phyloP scores from a whole-genome alignment of 2,797 vertebrate species.

The Sylvilagus floridanus region DNA sequence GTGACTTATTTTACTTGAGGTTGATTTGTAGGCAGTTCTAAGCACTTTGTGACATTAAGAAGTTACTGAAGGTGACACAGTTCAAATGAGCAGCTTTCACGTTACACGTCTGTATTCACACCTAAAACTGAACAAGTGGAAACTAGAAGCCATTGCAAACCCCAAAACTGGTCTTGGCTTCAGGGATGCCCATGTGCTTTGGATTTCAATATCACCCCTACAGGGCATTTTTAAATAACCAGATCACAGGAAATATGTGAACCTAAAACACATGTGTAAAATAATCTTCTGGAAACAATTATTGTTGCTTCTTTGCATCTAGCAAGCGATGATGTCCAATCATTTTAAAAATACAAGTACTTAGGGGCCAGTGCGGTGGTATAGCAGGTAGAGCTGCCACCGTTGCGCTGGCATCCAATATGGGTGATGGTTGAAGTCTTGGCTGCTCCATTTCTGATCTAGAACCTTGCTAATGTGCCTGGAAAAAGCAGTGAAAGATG shows the following conservation, averaged over 20 bases:
- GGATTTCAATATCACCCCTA: neutral
- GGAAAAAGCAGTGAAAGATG: no score
- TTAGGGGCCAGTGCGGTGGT: neutral
- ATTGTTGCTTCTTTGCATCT: neutral
- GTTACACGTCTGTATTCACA: neutral
- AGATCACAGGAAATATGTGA: neutral
- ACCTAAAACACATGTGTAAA: neutral
- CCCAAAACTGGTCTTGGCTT: neutral
- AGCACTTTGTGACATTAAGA: slow-evolving; percentile 3
- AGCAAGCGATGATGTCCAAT: neutral
- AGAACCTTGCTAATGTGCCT: no score
- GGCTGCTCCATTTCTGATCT: no score
- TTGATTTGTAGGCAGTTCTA: slow-evolving; percentile 63
- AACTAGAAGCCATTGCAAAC: neutral
- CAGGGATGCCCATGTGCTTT: neutral
- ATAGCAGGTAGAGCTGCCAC: no score
- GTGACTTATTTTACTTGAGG: slow-evolving; percentile 46
- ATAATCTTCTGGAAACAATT: slow-evolving; percentile 20
- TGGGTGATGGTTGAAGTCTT: no score
- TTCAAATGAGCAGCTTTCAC: slow-evolving; percentile 59
- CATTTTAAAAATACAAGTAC: slow-evolving; percentile 5
- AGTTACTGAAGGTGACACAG: slow-evolving; percentile 54
- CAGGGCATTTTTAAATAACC: neutral
- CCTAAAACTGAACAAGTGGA: neutral
- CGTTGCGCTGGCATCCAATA: no score